Base-by-base conservation (phyloP, 2,797 vertebrate species). In the Selene dorsalis region DNA sequence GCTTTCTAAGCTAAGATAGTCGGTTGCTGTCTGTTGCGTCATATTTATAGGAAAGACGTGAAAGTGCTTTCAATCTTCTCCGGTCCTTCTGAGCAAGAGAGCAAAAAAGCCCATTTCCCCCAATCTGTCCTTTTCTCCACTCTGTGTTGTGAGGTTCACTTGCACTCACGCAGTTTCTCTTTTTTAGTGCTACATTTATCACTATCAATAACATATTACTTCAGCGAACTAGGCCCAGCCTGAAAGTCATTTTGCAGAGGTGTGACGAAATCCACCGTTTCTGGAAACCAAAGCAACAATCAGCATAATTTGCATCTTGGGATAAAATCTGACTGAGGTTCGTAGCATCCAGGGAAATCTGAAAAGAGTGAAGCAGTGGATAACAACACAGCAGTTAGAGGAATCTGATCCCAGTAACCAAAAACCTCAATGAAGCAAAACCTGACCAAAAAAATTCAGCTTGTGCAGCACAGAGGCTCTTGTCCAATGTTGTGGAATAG, bases 391-490 rank as follows among this genome's bases (percentile, higher is more conserved):
- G 56, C 56, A 78, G 3, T 68, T 61, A 77, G 35, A 83, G 60
- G 66, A 75, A 84, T 3, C 67, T 45, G 32, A 75, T 82, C 52
- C 48, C 17, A 24, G 71, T 17, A 53, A 65, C 56, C 39, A 66
- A 74, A 87, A 81, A 67, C 72, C 63, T 69, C 80, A 80, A 59
- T 13, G 56, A 69, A 61, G 48, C 43, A 53, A 63, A 84, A 78
- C 12, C 2, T 41, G n/a, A 69, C 47, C 69, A 38, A 47, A 79
- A 64, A 70, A 69, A 82, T 73, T 60, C 20, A 26, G 30, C 56
- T 78, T 70, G 57, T 50, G 58, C 67, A 62, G 28, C 48, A 59
- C 64, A 17, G 30, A 39, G 69, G 66, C 76, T 28, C 24, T 9
- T 39, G 39, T 75, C 52, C 61, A 53, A 59, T 3, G 5, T 0